phyloP scores from a whole-genome alignment of 2,888 invertebrate genomes.

The Drosophila pseudotakahashii region DNA sequence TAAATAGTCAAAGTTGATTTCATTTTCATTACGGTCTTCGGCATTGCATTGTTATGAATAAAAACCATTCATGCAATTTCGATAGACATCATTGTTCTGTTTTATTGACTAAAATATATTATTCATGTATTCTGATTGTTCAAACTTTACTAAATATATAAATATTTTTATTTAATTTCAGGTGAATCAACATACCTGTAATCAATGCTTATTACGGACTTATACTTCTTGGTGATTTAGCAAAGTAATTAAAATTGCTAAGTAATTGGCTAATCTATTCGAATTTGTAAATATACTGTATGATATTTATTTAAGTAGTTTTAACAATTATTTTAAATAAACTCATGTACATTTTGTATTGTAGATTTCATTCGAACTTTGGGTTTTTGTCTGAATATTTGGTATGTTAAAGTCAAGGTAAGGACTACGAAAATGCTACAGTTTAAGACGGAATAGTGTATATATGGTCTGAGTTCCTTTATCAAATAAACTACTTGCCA shows the following conservation, averaged over 20 bases:
- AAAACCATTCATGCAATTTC: background rate
- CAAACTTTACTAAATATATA: background rate
- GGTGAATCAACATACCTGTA: constrained; percentile 83
- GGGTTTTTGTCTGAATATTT: constrained; percentile 2
- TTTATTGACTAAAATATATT: background rate
- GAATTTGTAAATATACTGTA: constrained; percentile 68
- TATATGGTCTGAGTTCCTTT: too few relatives aligned
- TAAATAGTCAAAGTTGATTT: background rate
- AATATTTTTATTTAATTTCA: constrained; percentile 62
- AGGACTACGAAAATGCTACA: too few relatives aligned
- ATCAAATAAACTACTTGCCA: too few relatives aligned
- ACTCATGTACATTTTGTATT: constrained; percentile 55
- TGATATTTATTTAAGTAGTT: constrained; percentile 63
- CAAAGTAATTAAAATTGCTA: constrained; percentile 62
- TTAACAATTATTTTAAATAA: constrained; percentile 56
- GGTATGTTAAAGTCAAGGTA: background rate
- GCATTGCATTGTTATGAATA: background rate
- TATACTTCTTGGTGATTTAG: constrained; percentile 67
- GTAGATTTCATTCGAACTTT: constrained; percentile 85
- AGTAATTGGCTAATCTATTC: constrained; percentile 62
- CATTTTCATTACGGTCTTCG: background rate
- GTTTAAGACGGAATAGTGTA: too few relatives aligned
- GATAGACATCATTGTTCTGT: background rate
- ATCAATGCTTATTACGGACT: constrained; percentile 63
- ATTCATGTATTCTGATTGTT: background rate